Evolutionary conservation across 1,140 invertebrate genomes (phyloP).

Genomic region (Cydia strobilella): DNA sequence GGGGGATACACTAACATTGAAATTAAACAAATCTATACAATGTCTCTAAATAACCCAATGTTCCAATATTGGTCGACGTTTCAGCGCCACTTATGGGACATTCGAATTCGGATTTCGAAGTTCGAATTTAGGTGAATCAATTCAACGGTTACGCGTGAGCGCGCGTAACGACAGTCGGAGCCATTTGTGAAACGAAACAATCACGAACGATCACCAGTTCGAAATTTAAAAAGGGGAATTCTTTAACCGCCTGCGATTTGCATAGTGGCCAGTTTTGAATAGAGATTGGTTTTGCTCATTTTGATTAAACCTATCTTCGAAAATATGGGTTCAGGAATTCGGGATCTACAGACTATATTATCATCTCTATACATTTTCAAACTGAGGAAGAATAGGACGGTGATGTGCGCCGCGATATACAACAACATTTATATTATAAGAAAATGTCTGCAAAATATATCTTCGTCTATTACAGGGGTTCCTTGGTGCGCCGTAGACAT

Average conservation of each 20-base stretch:
- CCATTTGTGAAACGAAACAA: slow-evolving; percentile 14
- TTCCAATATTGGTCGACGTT: slow-evolving; percentile 2
- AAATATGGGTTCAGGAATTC: too few relatives aligned
- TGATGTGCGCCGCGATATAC: too few relatives aligned
- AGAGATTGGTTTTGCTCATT: too few relatives aligned
- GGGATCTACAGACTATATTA: too few relatives aligned
- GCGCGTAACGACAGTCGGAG: not conserved
- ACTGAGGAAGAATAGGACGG: too few relatives aligned
- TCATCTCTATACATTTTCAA: too few relatives aligned
- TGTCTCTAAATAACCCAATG: not conserved
- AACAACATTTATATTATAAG: too few relatives aligned
- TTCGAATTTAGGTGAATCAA: not conserved
- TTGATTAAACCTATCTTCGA: too few relatives aligned
- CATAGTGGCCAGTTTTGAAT: not conserved
- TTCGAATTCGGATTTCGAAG: not conserved
- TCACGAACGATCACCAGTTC: slow-evolving; percentile 8
- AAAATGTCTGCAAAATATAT: too few relatives aligned
- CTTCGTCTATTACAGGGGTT: too few relatives aligned
- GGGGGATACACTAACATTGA: too few relatives aligned
- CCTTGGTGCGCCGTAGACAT: too few relatives aligned
- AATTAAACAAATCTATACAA: not conserved
- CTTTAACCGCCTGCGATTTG: not conserved
- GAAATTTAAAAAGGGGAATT: slow-evolving; percentile 5
- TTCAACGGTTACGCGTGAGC: not conserved
- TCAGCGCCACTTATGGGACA: slow-evolving; percentile 3